These are phyloP conservation scores for Bemisia tabaci DNA, from an alignment of 1,140 invertebrate species.

Conservation along the genomic window DNA sequence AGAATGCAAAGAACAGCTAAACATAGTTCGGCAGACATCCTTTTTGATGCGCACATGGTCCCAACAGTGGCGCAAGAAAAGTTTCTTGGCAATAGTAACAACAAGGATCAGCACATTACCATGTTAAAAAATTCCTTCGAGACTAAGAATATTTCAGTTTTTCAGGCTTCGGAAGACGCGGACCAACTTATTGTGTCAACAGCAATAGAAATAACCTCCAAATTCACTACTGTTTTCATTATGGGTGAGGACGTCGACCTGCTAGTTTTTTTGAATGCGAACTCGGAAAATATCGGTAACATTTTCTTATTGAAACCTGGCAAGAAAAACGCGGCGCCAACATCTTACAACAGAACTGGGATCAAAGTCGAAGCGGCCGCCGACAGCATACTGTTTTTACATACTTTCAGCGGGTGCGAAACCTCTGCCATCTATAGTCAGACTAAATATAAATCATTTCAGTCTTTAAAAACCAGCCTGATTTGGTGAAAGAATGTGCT, in stretches of 20 bases:
- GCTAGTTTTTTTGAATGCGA: conserved; percentile 12
- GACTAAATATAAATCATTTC: conserved; percentile 13
- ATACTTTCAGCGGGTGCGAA: conserved; percentile 18
- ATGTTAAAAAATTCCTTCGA: too few relatives aligned
- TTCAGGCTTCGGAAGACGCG: too few relatives aligned
- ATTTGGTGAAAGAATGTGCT: not conserved
- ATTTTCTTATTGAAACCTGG: conserved; percentile 6
- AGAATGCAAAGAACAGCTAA: not conserved
- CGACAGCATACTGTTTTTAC: conserved; percentile 18
- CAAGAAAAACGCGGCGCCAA: conserved; percentile 1
- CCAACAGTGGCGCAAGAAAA: not conserved
- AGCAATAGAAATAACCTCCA: too few relatives aligned
- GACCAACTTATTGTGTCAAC: too few relatives aligned
- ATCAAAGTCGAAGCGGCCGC: conserved; percentile 4
- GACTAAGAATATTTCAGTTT: too few relatives aligned
- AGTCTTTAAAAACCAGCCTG: conserved; percentile 5
- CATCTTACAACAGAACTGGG: not conserved
- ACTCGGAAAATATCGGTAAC: not conserved
- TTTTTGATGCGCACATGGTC: conserved; percentile 2
- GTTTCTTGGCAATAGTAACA: too few relatives aligned
- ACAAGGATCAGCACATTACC: too few relatives aligned
- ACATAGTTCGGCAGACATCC: conserved; percentile 5
- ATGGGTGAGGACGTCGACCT: conserved; percentile 17
- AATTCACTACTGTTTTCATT: too few relatives aligned
- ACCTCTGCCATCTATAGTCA: conserved; percentile 16